Base-by-base conservation (phyloP, 2,113 vertebrate species). In the Centrocercus urophasianus region DNA sequence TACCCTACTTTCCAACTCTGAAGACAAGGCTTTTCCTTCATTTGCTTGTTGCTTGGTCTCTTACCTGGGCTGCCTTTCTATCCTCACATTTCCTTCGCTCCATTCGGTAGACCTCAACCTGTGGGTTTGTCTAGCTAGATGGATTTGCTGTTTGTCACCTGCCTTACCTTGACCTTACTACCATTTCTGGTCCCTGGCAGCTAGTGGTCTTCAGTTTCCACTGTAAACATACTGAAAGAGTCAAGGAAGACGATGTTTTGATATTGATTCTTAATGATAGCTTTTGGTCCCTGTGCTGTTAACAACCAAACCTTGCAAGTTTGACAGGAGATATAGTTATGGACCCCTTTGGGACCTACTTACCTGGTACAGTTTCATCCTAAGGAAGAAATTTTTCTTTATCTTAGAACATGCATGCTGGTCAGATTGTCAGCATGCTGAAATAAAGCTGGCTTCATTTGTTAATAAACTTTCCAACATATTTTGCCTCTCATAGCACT, bases 21-120 rank as follows among this genome's bases (percentile, higher is more conserved):
- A 76, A 83, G n/a, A 61, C 25, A 72, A 57, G 54, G 22, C n/a
- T 65, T 89, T 87, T 91, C 38, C 66, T 94, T 91, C 57, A 47
- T 78, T 70, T 80, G 8, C 19, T 48, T 66, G 54, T 88, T 83
- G 38, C 85, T 89, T 34, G 76, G 28, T 69, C 13, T 94, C 54
- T 36, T 91, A 76, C 65, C 63, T 65, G 25, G 14, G 7, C 71
- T 90, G 14, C 61, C 71, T 89, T 76, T 59, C 34, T 90, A 36
- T 91, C n/a, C 36, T 24, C 71, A 65, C 82, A 10, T 82, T 89
- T 93, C 38, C 34, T 80, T 36, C 65, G 21, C 67, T 85, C 28
- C 13, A 11, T 45, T 84, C 81, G 42, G 40, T 75, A 45, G 20
- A 11, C 17, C 24, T 61, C 45, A 47, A 47, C 6, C 48, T 27